Evolutionary conservation across 2,888 invertebrate species (phyloP).

Genomic region (Eudemis profundana): DNA sequence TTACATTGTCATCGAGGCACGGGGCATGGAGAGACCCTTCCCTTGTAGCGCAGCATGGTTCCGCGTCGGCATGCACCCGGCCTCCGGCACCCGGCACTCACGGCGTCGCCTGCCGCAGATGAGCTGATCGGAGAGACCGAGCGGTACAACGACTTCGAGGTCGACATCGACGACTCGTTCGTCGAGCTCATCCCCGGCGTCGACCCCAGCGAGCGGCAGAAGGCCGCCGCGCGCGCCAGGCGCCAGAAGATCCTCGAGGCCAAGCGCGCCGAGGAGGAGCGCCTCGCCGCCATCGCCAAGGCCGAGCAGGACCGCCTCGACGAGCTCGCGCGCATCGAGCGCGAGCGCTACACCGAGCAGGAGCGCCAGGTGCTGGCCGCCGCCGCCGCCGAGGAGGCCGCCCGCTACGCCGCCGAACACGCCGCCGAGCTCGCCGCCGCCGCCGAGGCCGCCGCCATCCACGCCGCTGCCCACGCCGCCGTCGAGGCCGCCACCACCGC

Average conservation of each 20-base stretch:
- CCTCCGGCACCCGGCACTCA: constrained; percentile 54
- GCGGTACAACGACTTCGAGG: constrained; percentile 96
- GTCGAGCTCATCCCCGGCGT: constrained; percentile 90
- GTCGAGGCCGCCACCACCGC: constrained; percentile 9
- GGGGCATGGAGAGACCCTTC: constrained; percentile 65
- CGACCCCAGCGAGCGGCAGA: constrained; percentile 73
- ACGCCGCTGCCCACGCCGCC: constrained; percentile 35
- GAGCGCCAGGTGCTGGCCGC: constrained; percentile 53
- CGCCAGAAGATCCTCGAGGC: constrained; percentile 53
- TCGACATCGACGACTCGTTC: constrained; percentile 97
- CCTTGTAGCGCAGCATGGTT: constrained; percentile 51
- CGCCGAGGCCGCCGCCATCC: constrained; percentile 26
- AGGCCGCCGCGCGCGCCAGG: constrained; percentile 59
- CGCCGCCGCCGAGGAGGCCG: constrained; percentile 49
- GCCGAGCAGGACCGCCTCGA: constrained; percentile 30
- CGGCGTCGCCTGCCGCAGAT: constrained; percentile 86
- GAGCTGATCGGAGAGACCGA: constrained; percentile 95
- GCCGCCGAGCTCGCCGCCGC: constrained; percentile 49
- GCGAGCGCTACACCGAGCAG: constrained; percentile 56
- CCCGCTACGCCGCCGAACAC: constrained; percentile 50
- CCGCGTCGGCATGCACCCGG: constrained; percentile 43
- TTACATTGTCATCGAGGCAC: constrained; percentile 68
- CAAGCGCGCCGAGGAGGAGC: constrained; percentile 51
- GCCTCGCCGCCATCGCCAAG: constrained; percentile 48
- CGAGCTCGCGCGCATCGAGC: constrained; percentile 57